Percentiles rank a stretch among this genome's conserved stretches.
These are phyloP conservation scores for Harpalus rufipes DNA, from an alignment of 2,888 invertebrate species.

Conservation along the genomic window DNA sequence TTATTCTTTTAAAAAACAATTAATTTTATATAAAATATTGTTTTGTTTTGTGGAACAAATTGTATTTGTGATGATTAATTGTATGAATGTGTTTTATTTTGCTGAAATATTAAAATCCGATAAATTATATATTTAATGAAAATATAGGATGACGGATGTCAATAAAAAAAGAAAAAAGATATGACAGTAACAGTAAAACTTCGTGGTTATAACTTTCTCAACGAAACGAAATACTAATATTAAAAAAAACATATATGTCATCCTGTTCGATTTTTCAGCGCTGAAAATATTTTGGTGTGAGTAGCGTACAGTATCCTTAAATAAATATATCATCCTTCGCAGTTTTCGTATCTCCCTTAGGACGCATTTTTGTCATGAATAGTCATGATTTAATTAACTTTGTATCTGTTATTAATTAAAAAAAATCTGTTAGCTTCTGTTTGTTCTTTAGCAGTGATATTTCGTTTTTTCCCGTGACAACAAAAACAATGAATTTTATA, in stretches of 20 bases:
- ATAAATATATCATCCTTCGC: neutral
- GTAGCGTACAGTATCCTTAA: neutral
- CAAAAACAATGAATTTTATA: conserved; percentile 14
- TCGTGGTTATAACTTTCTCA: neutral
- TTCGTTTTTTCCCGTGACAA: conserved; percentile 16
- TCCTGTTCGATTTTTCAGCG: conserved; percentile 26
- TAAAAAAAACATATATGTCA: conserved; percentile 14
- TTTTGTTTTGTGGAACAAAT: conserved; percentile 34
- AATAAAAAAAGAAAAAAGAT: conserved; percentile 24
- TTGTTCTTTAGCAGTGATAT: conserved; percentile 31
- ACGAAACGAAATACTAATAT: conserved; percentile 20
- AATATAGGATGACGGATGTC: conserved; percentile 12
- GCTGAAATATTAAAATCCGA: conserved; percentile 8
- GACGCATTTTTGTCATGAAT: conserved; percentile 18
- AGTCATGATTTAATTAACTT: conserved; percentile 27
- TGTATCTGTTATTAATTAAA: conserved; percentile 28
- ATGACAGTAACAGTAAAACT: conserved; percentile 14
- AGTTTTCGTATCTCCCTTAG: neutral
- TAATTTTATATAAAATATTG: conserved; percentile 37
- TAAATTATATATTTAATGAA: conserved; percentile 19
- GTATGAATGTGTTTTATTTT: neutral
- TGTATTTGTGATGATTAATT: conserved; percentile 36
- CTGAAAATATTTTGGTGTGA: conserved; percentile 13
- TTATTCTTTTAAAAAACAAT: conserved; percentile 17
- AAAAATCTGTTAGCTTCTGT: conserved; percentile 1